A percentile compares a stretch with the other conserved stretches of the same genome.
Conservation (phyloP, 2,888 invertebrate genomes). For the Cenopis cana region DNA sequence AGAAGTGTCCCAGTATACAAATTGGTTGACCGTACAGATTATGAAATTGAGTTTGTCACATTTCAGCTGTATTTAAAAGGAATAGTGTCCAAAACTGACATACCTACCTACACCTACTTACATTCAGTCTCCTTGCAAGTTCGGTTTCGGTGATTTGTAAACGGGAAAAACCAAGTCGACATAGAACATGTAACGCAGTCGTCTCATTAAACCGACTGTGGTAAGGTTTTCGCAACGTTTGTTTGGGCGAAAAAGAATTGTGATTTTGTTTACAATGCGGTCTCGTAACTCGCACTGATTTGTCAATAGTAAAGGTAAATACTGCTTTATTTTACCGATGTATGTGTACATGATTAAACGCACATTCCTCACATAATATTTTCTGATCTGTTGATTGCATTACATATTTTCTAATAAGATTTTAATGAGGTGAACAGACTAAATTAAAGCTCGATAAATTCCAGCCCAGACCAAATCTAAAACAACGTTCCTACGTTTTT, state of each 20-base stretch:
- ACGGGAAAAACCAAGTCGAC: slow-evolving; percentile 48
- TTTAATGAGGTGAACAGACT: too few relatives aligned
- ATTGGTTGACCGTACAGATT: too few relatives aligned
- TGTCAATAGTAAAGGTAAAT: slow-evolving; percentile 54
- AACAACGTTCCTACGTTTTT: too few relatives aligned
- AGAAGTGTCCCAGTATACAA: too few relatives aligned
- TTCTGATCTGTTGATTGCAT: too few relatives aligned
- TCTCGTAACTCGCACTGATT: slow-evolving; percentile 52
- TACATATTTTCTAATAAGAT: too few relatives aligned
- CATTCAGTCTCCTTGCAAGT: neutral
- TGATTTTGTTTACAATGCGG: slow-evolving; percentile 52
- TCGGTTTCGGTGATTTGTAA: slow-evolving; percentile 13
- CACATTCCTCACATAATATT: neutral
- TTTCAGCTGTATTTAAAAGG: too few relatives aligned
- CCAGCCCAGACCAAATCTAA: too few relatives aligned
- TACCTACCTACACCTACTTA: too few relatives aligned
- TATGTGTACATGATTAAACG: slow-evolving; percentile 14
- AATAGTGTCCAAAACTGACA: too few relatives aligned
- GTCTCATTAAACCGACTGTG: slow-evolving; percentile 49
- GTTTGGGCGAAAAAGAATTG: slow-evolving; percentile 50
- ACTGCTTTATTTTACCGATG: slow-evolving; percentile 42
- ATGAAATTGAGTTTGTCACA: too few relatives aligned
- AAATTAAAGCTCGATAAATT: too few relatives aligned
- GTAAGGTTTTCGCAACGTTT: slow-evolving; percentile 57
- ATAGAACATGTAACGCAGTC: slow-evolving; percentile 49